Percentiles rank a stretch among this genome's conserved stretches.
phyloP scores from a whole-genome alignment of 1,140 invertebrate genomes.

The Neodiprion fabricii region DNA sequence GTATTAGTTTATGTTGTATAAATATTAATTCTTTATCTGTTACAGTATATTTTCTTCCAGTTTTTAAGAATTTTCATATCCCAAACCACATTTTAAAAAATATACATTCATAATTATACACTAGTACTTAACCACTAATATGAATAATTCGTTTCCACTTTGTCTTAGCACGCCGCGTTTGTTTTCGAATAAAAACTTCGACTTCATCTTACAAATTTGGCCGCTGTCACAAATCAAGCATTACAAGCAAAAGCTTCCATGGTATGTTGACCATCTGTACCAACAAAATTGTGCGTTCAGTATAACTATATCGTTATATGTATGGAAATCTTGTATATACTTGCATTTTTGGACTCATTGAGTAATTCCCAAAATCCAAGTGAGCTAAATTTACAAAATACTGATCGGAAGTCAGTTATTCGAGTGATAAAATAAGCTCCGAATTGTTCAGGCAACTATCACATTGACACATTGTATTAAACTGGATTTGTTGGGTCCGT shows the following conservation, averaged over 20 bases:
- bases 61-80: not conserved
- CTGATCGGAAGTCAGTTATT: not conserved
- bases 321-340: not conserved
- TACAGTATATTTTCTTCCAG: too few relatives aligned
- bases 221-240: not conserved
- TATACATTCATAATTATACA: not conserved
- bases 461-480: not conserved
- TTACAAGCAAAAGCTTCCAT: not conserved
- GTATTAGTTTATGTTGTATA: not conserved
- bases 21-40: too few relatives aligned
- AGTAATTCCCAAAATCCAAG: not conserved
- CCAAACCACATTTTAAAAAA: not conserved
- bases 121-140: not conserved
- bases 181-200: not conserved
- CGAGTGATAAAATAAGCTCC: too few relatives aligned
- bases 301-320: not conserved
- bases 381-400: not conserved
- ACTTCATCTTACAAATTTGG: not conserved
- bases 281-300: not conserved
- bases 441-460: too few relatives aligned
- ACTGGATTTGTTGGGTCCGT: not conserved
- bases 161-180: not conserved
- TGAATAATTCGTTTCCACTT: not conserved
- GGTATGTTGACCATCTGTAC: not conserved
- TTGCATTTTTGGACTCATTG: not conserved